phyloP scores from a whole-genome alignment of 37 sponge, comb jelly and placozoan genomes.

The Haliclona indistincta region DNA sequence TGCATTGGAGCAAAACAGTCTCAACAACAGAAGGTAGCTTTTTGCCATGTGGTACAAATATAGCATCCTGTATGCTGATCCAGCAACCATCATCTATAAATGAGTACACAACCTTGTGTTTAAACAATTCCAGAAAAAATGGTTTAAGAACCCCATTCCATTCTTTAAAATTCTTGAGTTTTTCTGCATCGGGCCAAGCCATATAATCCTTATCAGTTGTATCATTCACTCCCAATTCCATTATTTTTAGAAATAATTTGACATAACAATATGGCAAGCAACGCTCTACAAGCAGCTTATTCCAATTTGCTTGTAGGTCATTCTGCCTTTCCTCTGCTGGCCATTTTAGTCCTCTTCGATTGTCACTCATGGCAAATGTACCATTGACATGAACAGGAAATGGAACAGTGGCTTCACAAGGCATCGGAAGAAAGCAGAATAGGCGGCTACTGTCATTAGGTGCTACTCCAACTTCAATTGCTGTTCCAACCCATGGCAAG shows the following conservation, averaged over 20 bases:
- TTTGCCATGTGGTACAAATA: neutral
- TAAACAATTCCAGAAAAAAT: neutral
- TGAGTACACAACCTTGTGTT: neutral
- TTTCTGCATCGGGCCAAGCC: constrained; percentile 2
- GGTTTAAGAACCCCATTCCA: constrained; percentile 1
- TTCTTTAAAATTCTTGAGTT: neutral
- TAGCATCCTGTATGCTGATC: neutral
- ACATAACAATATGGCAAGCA: constrained; percentile 7
- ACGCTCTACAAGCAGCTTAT: constrained; percentile 5
- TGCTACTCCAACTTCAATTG: neutral
- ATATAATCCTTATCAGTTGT: neutral
- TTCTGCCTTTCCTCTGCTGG: constrained; percentile 6
- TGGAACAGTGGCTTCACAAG: constrained; percentile 7
- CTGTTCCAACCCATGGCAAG: constrained; percentile 52
- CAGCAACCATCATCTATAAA: neutral
- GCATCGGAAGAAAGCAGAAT: constrained; percentile 45
- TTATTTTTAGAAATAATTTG: neutral
- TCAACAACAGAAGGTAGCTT: neutral
- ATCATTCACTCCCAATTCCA: neutral
- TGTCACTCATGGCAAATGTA: constrained; percentile 20
- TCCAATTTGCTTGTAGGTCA: constrained; percentile 19
- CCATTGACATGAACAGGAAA: constrained; percentile 50
- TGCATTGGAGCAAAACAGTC: neutral
- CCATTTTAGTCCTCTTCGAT: constrained; percentile 27
- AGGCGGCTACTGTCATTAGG: constrained; percentile 1